A percentile compares a stretch with the other conserved stretches of the same genome.
Conservation (phyloP, 1,140 invertebrate genomes). For the Tetramorium alpestre region DNA sequence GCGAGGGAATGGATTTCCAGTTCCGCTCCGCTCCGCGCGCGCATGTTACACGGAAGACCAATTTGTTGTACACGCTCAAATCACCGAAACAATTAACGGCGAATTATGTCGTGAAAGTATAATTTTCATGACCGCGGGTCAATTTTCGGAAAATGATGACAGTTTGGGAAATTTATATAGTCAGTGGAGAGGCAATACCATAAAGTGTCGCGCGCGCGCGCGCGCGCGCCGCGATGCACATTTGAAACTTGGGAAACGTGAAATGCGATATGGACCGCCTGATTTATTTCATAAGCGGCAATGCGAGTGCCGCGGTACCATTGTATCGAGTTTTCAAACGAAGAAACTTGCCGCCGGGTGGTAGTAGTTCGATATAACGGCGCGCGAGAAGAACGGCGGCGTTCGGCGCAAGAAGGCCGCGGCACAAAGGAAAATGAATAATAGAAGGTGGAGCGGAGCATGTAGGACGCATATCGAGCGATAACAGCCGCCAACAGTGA, state of each 20-base stretch:
- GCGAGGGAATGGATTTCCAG: neutral
- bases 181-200: neutral
- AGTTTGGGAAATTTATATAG: slow-evolving; percentile 27
- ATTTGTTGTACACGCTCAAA: slow-evolving; percentile 17
- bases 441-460: slow-evolving; percentile 50
- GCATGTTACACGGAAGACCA: neutral
- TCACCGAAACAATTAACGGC: slow-evolving; percentile 25
- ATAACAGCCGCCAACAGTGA: slow-evolving; percentile 41
- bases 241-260: neutral
- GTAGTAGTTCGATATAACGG: slow-evolving; percentile 35
- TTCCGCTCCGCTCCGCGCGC: neutral
- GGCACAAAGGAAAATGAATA: slow-evolving; percentile 59
- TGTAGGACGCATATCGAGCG: slow-evolving; percentile 61
- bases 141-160: slow-evolving; percentile 15
- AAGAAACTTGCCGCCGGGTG: slow-evolving; percentile 43
- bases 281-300: slow-evolving; percentile 54
- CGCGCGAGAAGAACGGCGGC: slow-evolving; percentile 34
- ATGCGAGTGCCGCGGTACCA: slow-evolving; percentile 26
- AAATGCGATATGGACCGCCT: slow-evolving; percentile 33
- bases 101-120: slow-evolving; percentile 20
- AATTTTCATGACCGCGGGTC: slow-evolving; percentile 1
- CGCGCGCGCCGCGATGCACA: slow-evolving; percentile 1
- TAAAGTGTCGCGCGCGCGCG: neutral
- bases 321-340: slow-evolving; percentile 56
- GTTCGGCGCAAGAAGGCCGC: slow-evolving; percentile 39